These are phyloP conservation scores for Odocoileus virginianus DNA, from an alignment of 2,113 vertebrate genomes.

Conservation along the genomic window DNA sequence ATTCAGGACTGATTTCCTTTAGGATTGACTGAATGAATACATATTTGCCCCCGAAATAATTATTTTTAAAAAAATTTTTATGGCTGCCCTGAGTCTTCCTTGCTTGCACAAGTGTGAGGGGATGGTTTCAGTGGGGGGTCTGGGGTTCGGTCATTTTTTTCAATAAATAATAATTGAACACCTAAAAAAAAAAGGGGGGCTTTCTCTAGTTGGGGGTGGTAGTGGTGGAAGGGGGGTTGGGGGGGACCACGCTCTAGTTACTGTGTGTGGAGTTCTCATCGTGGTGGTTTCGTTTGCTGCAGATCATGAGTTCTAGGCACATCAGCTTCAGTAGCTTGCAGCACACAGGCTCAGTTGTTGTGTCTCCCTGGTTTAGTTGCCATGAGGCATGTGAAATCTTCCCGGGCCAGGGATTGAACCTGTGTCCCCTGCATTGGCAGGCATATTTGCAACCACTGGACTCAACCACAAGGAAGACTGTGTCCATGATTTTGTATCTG, in stretches of 20 bases:
- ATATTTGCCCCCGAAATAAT: background rate
- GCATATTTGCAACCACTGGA: background rate
- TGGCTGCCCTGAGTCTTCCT: background rate
- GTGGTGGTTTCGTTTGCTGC: background rate
- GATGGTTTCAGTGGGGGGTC: too few relatives aligned
- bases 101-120: background rate
- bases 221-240: accelerated
- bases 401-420: background rate
- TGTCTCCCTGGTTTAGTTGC: background rate
- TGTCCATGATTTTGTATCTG: background rate
- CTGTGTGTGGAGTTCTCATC: background rate
- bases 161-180: too few relatives aligned
- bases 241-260: background rate
- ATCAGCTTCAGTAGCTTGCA: background rate
- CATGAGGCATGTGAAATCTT: background rate
- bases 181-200: background rate
- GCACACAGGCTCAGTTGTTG: background rate
- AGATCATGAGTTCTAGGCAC: background rate
- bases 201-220: background rate
- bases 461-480: background rate
- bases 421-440: background rate
- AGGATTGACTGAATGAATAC: background rate
- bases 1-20: background rate
- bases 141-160: too few relatives aligned
- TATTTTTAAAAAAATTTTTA: accelerated